These are phyloP conservation scores for Drosophila eohydei DNA, from an alignment of 2,888 invertebrate genomes.

Conservation along the genomic window DNA sequence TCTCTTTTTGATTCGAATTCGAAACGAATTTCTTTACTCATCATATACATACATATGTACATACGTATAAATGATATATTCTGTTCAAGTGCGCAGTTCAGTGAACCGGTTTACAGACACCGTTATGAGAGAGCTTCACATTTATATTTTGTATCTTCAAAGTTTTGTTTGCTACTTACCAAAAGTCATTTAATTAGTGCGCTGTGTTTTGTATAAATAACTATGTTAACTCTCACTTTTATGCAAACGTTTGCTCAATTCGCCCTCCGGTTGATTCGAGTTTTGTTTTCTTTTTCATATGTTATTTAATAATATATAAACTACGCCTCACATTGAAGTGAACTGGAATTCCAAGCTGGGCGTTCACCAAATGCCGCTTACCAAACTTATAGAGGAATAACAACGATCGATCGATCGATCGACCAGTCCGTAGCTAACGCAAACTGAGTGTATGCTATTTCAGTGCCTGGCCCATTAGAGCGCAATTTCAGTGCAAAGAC, in stretches of 20 bases:
- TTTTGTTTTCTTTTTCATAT: constrained; percentile 15
- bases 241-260: constrained; percentile 6
- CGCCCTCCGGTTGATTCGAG: constrained; percentile 42
- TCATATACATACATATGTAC: neutral
- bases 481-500: constrained; percentile 35
- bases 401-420: constrained; percentile 25
- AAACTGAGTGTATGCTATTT: neutral
- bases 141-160: neutral
- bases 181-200: constrained; percentile 9
- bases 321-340: constrained; percentile 34
- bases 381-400: constrained; percentile 33
- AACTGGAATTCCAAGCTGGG: constrained; percentile 69
- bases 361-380: constrained; percentile 57
- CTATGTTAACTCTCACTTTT: constrained; percentile 42
- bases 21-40: constrained; percentile 8
- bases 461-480: constrained; percentile 43
- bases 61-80: neutral
- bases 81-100: constrained; percentile 29
- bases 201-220: constrained; percentile 5
- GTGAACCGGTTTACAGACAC: constrained; percentile 24
- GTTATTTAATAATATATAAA: constrained; percentile 38
- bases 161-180: constrained; percentile 3
- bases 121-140: constrained; percentile 4
- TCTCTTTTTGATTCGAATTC: constrained; percentile 18
- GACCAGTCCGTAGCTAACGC: constrained; percentile 26